These are phyloP conservation scores for Tachypleus tridentatus DNA, from an alignment of 1,140 invertebrate species.

Conservation along the genomic window DNA sequence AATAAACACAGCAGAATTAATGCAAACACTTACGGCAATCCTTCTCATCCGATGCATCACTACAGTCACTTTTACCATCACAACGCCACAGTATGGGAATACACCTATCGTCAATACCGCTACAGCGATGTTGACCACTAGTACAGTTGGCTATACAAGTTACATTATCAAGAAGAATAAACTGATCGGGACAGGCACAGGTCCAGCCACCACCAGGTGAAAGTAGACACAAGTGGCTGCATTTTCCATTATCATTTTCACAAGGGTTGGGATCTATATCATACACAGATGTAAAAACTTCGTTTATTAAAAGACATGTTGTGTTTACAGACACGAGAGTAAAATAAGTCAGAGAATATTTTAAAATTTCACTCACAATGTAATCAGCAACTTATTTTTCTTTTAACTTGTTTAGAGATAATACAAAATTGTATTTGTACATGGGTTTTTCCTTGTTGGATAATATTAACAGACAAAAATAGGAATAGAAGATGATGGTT, in stretches of 20 bases:
- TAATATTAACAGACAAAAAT: too few relatives aligned
- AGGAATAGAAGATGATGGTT: too few relatives aligned
- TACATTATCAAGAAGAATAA: slow-evolving; percentile 59
- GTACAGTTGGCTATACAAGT: slow-evolving; percentile 97
- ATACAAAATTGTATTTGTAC: too few relatives aligned
- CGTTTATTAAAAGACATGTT: too few relatives aligned
- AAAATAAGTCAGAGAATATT: too few relatives aligned
- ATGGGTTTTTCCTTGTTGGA: too few relatives aligned
- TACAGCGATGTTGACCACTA: slow-evolving; percentile 81
- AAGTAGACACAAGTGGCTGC: slow-evolving; percentile 90
- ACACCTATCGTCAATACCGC: slow-evolving; percentile 82
- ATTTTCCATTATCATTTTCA: slow-evolving; percentile 84
- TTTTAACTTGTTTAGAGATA: too few relatives aligned
- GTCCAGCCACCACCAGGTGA: slow-evolving; percentile 51
- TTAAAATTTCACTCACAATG: too few relatives aligned
- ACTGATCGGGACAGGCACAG: slow-evolving; percentile 88
- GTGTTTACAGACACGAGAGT: too few relatives aligned
- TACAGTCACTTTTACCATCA: slow-evolving; percentile 40
- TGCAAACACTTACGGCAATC: slow-evolving; percentile 21
- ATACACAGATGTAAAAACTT: too few relatives aligned
- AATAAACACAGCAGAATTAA: too few relatives aligned
- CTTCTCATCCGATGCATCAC: slow-evolving; percentile 36
- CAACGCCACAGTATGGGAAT: slow-evolving; percentile 95
- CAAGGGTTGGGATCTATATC: slow-evolving; percentile 68
- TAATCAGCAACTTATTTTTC: too few relatives aligned